These are phyloP conservation scores for Philhelius pedissequus DNA, from an alignment of 2,888 invertebrate genomes.

Conservation along the genomic window DNA sequence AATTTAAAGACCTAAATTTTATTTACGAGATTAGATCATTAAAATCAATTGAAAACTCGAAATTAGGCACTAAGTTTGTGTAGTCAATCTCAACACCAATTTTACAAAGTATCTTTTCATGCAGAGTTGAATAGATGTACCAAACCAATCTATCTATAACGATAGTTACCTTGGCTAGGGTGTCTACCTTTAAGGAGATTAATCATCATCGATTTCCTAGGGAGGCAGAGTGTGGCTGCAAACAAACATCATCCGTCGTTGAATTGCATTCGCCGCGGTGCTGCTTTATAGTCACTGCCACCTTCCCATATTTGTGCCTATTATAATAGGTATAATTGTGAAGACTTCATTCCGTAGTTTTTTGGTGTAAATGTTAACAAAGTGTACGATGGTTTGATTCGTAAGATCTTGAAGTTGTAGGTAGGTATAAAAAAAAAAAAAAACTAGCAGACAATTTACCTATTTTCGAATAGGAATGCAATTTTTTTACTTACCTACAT, in stretches of 20 bases:
- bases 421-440: too few relatives aligned
- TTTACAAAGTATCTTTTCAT: not conserved
- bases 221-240: not conserved
- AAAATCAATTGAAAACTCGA: not conserved
- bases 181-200: slow-evolving; percentile 35
- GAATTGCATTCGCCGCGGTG: not conserved
- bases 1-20: not conserved
- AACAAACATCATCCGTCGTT: not conserved
- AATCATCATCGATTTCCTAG: slow-evolving; percentile 58
- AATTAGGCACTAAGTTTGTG: not conserved
- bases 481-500: too few relatives aligned
- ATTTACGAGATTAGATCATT: not conserved
- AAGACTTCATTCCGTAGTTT: not conserved
- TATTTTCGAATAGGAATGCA: too few relatives aligned
- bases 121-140: not conserved
- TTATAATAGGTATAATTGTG: not conserved
- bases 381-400: too few relatives aligned
- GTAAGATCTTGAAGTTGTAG: not conserved
- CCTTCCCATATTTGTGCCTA: not conserved
- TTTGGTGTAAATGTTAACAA: not conserved
- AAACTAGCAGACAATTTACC: too few relatives aligned
- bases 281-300: not conserved
- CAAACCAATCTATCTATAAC: not conserved
- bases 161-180: slow-evolving; percentile 24
- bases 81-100: not conserved